phyloP scores from a whole-genome alignment of 1,140 invertebrate genomes.

The Kradibia gibbosae region DNA sequence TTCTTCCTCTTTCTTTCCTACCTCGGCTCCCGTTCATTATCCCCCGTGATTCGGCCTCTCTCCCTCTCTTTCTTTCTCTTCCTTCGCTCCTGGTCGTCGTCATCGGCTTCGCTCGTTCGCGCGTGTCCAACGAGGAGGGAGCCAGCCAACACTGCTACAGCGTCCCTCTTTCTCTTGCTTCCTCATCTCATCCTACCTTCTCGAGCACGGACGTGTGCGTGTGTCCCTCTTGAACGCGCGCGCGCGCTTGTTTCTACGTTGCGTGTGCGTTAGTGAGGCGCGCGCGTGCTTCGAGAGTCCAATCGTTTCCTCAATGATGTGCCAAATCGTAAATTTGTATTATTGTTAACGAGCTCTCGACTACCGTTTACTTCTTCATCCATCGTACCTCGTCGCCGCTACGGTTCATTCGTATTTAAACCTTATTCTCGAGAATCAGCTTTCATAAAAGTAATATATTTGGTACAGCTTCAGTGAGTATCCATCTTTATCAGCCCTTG shows the following conservation, averaged over 20 bases:
- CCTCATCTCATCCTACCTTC: too few relatives aligned
- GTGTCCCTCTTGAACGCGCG: background rate
- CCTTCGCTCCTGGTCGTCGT: background rate
- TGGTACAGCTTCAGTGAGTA: background rate
- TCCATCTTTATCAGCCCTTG: background rate
- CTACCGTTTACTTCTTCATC: background rate
- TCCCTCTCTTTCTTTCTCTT: background rate
- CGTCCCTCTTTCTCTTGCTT: background rate
- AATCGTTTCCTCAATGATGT: background rate
- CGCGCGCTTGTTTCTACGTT: background rate
- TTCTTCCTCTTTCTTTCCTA: background rate
- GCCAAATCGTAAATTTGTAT: background rate
- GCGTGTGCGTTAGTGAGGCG: background rate
- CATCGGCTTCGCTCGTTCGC: background rate
- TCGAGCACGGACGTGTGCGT: background rate
- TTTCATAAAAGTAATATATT: background rate
- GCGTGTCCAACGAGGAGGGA: background rate
- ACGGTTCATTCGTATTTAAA: background rate
- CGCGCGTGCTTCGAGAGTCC: background rate
- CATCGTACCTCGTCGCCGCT: background rate
- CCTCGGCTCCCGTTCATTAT: background rate
- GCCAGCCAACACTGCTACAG: background rate
- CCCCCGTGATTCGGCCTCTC: background rate
- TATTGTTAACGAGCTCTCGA: background rate
- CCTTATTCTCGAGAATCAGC: background rate